Conservation (phyloP, 92 coral and sea anemone species). For the Porites divaricata region DNA sequence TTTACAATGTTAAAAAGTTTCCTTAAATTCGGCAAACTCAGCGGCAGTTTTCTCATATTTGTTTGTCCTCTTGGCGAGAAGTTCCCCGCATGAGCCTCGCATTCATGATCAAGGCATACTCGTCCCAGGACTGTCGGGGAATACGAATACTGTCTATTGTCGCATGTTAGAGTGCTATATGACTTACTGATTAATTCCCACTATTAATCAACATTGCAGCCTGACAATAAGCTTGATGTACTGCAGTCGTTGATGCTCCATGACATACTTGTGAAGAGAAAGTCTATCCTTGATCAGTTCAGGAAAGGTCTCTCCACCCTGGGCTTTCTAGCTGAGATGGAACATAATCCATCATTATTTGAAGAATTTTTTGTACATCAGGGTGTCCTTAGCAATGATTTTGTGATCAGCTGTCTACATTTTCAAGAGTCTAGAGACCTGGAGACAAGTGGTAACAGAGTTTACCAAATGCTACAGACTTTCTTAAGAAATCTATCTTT, state of each 20-base stretch:
- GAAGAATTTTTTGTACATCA: conserved; percentile 52
- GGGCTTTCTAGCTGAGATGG: conserved; percentile 52
- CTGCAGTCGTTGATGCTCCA: conserved; percentile 42
- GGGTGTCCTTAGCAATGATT: conserved; percentile 38
- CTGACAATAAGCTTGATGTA: conserved; percentile 40
- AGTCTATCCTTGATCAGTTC: conserved; percentile 59
- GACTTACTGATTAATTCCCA: too few species aligned
- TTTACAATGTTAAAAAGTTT: too few species aligned
- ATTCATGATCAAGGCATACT: too few species aligned
- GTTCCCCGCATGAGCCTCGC: too few species aligned
- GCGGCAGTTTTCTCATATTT: too few species aligned
- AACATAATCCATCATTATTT: conserved; percentile 55
- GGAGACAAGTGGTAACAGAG: conserved; percentile 4
- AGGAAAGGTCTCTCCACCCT: conserved; percentile 58
- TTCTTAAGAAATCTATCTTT: conserved; percentile 33
- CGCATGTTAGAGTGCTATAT: too few species aligned
- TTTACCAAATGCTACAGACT: conserved; percentile 45
- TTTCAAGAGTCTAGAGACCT: conserved; percentile 47
- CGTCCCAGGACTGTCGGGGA: too few species aligned
- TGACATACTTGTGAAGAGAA: conserved; percentile 52
- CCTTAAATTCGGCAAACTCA: too few species aligned
- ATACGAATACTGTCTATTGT: too few species aligned
- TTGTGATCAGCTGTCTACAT: conserved; percentile 37
- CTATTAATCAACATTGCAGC: background rate
- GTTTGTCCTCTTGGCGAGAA: too few species aligned